Base-by-base conservation (phyloP, 2,888 invertebrate species). In the Pimpla rufipes region DNA sequence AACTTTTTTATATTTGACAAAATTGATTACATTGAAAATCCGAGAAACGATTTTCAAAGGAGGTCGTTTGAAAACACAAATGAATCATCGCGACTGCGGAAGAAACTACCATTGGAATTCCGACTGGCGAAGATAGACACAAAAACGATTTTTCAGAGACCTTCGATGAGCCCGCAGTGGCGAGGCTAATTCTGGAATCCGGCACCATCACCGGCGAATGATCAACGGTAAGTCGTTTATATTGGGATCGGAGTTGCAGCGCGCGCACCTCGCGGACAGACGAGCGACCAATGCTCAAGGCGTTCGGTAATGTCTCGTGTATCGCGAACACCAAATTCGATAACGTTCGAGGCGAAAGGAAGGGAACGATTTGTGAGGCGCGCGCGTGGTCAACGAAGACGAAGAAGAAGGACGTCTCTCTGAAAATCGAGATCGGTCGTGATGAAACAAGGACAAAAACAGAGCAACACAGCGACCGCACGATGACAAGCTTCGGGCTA, bases 321-420 rank as follows among this genome's bases (percentile, higher is more conserved):
- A 21, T 77, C 23, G 55, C 21, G 40, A 73, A 55, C 42, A 16
- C 75, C 79, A 71, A 83, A 71, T 75, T 79, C 59, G 71, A 62
- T 50, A 40, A 50, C 59, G 57, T 71, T 50, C 52, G 78, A 68
- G 81, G 73, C 57, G 75, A 81, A 50, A 75, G 66, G 40, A 57
- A 62, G 50, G 18, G 18, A 35, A 45, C 18, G 66, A 47, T 35
- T 13, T 2, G 57, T n/a, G 29, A 64, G 3, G 67, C n/a, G 59
- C n/a, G 81, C n/a, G 29, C 16, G 37, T 55, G 52, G 70, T 55
- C 66, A 55, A 50, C 50, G 68, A 37, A 13, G 52, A 76, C 11
- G 50, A 59, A 77, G 79, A 83, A 77, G 79, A 83, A 76, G 76
- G 83, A 83, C 79, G 59, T 70, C 21, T 62, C 52, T 66, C 55